Conservation (phyloP, 2,113 vertebrate genomes). For the Melozone crissalis region DNA sequence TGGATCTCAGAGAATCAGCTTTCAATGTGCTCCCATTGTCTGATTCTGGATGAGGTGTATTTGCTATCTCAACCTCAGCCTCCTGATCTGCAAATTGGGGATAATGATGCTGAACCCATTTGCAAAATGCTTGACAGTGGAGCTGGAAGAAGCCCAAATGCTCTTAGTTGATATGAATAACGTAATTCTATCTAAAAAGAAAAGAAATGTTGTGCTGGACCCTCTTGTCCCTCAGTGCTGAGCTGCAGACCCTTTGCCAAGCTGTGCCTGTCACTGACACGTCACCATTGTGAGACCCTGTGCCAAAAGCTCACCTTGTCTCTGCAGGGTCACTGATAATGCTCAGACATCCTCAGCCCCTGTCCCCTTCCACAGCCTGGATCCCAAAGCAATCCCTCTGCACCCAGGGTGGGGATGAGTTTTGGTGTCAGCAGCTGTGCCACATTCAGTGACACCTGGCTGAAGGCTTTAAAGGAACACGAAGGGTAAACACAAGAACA, state of each 20-base stretch:
- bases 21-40: background rate
- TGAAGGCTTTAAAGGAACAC: background rate
- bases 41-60: background rate
- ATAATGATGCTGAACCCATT: background rate
- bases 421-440: background rate
- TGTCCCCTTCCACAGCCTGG: background rate
- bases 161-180: background rate
- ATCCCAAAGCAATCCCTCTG: background rate
- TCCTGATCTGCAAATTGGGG: background rate
- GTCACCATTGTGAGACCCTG: fast-evolving
- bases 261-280: fast-evolving
- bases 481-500: background rate
- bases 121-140: background rate
- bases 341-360: background rate
- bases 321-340: background rate
- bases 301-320: background rate
- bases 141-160: background rate
- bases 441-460: background rate
- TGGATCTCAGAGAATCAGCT: background rate
- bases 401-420: too few species aligned
- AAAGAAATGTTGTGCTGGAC: background rate
- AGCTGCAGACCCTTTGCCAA: background rate
- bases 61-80: background rate
- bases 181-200: background rate
- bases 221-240: background rate